Evolutionary conservation across 2,888 invertebrate species (phyloP).

Genomic region (Petrolisthes manimaculis): DNA sequence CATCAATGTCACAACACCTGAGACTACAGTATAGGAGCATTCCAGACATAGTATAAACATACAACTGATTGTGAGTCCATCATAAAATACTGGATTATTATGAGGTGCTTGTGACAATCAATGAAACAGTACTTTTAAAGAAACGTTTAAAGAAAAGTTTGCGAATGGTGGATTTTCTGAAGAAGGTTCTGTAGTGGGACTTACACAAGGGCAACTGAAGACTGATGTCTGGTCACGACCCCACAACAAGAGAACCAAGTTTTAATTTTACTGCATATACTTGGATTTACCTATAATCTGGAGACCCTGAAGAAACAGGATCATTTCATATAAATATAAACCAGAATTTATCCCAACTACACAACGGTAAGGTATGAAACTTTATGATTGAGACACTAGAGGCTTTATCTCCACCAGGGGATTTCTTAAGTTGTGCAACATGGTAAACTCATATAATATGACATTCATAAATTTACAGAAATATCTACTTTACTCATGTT

Average conservation of each 20-base stretch:
- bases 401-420: no score
- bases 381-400: no score
- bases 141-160: not conserved
- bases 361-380: no score
- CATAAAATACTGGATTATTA: not conserved
- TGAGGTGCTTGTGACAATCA: not conserved
- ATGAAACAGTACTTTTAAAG: not conserved
- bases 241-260: slow-evolving; percentile 38
- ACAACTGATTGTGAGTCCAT: not conserved
- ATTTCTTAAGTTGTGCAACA: no score
- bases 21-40: not conserved
- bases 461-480: no score
- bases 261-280: not conserved
- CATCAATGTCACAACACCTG: slow-evolving; percentile 8
- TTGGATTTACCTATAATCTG: no score
- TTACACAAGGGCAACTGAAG: slow-evolving; percentile 45
- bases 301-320: no score
- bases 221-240: slow-evolving; percentile 27
- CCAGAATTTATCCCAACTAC: no score
- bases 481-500: no score
- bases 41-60: not conserved
- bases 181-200: slow-evolving; percentile 12
- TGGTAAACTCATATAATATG: no score
- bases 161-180: slow-evolving; percentile 8
- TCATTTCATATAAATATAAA: no score